Evolutionary conservation across 2,888 invertebrate species (phyloP), one percentile per base, ranked within the genome.

Genomic region (Meta bourneti): DNA sequence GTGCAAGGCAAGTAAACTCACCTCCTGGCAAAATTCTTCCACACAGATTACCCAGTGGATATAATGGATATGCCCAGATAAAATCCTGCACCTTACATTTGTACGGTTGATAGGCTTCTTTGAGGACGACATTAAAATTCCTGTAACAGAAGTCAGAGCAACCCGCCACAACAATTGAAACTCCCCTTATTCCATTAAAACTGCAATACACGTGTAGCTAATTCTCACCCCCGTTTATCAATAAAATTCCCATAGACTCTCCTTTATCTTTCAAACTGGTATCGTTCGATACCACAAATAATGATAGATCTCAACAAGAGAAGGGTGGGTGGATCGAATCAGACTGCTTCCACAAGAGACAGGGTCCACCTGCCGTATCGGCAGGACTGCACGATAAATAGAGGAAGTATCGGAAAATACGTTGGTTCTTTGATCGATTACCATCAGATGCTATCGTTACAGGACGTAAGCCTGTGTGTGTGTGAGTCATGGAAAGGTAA

Each of bases 281-380:
- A 34, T 71, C 61, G 69, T 61, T 51, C 71, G 69, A 89, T 89
- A 83, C 78, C 89, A 48, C 83, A 89, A 78, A 83, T 89, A 89
- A 89, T 89, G 83, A 89, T 89, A 81, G 83, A 89, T 83, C 71
- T 78, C n/a, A 6, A 74, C 49, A 83, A 69, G 61, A 49, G 81
- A 71, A 77, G 52, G 77, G 49, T 61, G 51, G 85, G 72, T 52
- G 49, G 70, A 78, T 78, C 78, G 78, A 86, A 78, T 78, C 71
- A 16, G 13, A 9, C 34, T 34, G 34, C 34, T 34, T 34, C 34
- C 34, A 34, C 51, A 49, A 69, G 88, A 80, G 81, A 81, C 74
- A 49, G 51, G 69, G 54, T 81, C 88, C 88, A 88, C 88, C 88
- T 88, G 88, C 88, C 75, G 81, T 88, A 81, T 88, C 69, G 81